These are phyloP conservation scores for Anarhynchus alexandrinus DNA, from an alignment of 2,113 vertebrate genomes.

Conservation along the genomic window DNA sequence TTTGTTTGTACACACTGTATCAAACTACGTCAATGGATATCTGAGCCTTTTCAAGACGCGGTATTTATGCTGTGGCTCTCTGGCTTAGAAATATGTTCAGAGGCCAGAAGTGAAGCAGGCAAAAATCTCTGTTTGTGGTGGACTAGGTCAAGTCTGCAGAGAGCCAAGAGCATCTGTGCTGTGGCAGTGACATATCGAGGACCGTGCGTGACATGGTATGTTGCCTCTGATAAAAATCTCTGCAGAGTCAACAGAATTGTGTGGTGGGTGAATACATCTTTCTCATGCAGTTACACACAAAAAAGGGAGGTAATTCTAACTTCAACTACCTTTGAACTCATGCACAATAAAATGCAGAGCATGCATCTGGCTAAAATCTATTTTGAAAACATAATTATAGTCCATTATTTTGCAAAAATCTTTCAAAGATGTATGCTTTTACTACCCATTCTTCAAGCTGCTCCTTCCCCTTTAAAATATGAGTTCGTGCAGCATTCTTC, in stretches of 20 bases:
- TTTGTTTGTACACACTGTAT: not conserved
- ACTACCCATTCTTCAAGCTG: not conserved
- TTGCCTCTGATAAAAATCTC: not conserved
- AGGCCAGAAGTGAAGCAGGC: not conserved
- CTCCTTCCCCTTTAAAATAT: not conserved
- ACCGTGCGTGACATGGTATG: rapidly evolving
- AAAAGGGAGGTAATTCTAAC: not conserved
- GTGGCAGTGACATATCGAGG: not conserved
- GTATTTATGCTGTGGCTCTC: not conserved
- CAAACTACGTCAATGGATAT: not conserved
- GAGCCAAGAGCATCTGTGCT: not conserved
- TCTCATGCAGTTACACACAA: not conserved
- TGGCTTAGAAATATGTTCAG: not conserved
- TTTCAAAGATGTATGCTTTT: not conserved
- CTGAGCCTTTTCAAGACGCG: not conserved
- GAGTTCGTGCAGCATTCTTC: not conserved
- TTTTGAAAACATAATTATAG: not conserved
- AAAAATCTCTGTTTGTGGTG: not conserved
- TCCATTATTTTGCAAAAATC: not conserved
- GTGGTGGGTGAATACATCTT: not conserved
- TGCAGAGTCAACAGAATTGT: not conserved
- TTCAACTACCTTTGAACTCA: not conserved
- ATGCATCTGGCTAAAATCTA: not conserved
- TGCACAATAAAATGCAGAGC: not conserved
- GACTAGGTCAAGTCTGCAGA: not conserved